Evolutionary conservation across 2,113 vertebrate species (phyloP).

Genomic region (Nycticebus coucang): DNA sequence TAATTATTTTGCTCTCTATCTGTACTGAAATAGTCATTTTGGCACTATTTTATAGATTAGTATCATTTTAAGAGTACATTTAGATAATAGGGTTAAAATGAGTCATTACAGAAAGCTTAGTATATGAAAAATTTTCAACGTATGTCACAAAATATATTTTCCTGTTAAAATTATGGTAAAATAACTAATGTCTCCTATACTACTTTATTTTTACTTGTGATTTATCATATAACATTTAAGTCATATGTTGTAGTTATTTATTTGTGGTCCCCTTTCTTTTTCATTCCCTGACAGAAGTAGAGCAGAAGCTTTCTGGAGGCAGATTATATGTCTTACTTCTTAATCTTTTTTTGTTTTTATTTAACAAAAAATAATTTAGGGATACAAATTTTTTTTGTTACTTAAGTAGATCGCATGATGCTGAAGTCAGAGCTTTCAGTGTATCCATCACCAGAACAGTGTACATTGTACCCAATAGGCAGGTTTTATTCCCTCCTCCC

Average conservation of each 20-base stretch:
- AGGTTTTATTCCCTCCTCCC: no score
- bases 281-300: not conserved
- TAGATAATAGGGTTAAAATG: not conserved
- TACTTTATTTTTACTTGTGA: not conserved
- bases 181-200: not conserved
- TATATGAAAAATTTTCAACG: not conserved
- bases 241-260: not conserved
- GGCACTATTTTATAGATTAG: conserved; percentile 25
- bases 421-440: no score
- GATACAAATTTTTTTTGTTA: no score
- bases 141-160: not conserved
- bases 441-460: no score
- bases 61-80: not conserved
- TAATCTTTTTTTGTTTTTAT: not conserved
- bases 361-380: no score
- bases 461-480: no score
- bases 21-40: conserved; percentile 32
- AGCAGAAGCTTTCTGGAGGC: not conserved
- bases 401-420: no score
- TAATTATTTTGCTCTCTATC: not conserved
- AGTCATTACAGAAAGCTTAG: not conserved
- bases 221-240: not conserved
- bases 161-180: not conserved
- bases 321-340: not conserved
- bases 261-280: not conserved